A percentile compares a stretch with the other conserved stretches of the same genome.
Conservation (phyloP, 2,888 invertebrate species). For the Callimorpha dominula region DNA sequence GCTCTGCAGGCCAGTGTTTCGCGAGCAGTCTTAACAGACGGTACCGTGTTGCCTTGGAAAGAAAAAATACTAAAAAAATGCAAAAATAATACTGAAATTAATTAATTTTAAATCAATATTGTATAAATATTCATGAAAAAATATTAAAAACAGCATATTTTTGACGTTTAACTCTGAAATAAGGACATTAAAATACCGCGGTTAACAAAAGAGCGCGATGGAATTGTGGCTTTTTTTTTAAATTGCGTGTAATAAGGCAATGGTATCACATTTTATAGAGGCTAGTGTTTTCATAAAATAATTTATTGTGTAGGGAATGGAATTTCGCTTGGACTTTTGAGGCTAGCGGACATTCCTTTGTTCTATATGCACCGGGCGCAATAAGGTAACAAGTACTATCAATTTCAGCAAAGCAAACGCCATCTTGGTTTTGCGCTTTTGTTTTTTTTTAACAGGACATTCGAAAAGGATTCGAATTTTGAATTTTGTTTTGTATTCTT, state of each 20-base stretch:
- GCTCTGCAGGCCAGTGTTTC: conserved; percentile 80
- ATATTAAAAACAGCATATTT: conserved; percentile 18
- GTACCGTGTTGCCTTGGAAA: conserved; percentile 54
- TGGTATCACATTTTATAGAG: conserved; percentile 18
- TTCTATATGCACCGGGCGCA: conserved; percentile 47
- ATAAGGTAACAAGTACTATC: conserved; percentile 50
- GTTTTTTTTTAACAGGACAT: conserved; percentile 21
- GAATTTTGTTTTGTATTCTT: conserved; percentile 9
- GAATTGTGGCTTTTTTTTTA: conserved; percentile 52
- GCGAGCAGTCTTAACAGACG: conserved; percentile 63
- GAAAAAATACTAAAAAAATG: conserved; percentile 59
- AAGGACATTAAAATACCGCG: conserved; percentile 29
- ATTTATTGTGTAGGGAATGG: conserved; percentile 15
- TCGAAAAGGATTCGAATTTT: conserved; percentile 10
- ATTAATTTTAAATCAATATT: conserved; percentile 20
- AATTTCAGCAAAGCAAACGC: conserved; percentile 34
- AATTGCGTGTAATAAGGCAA: conserved; percentile 33
- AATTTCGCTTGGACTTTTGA: conserved; percentile 23
- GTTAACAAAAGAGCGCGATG: conserved; percentile 50
- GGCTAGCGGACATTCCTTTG: conserved; percentile 40
- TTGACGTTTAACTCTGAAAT: conserved; percentile 10
- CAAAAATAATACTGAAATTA: conserved; percentile 46
- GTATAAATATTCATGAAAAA: conserved; percentile 29
- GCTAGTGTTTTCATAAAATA: conserved; percentile 29
- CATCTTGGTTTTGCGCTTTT: conserved; percentile 43